Evolutionary conservation across 2,888 invertebrate species (phyloP).

Genomic region (Zootermopsis nevadensis): DNA sequence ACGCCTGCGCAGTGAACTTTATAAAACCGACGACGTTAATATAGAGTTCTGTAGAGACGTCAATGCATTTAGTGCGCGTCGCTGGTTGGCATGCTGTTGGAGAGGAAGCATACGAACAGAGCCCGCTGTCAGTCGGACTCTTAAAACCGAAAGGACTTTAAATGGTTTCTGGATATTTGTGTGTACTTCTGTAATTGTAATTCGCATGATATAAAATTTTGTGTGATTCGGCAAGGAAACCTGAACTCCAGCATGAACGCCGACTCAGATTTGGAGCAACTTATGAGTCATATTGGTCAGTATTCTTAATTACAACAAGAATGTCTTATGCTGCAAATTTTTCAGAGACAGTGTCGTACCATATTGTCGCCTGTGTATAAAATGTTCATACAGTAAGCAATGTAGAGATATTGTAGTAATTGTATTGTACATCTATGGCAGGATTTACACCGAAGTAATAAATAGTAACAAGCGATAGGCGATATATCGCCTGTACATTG

Average conservation of each 20-base stretch:
- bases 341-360: too few species aligned
- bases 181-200: background rate
- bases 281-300: slow-evolving; percentile 76
- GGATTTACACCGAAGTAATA: too few species aligned
- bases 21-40: background rate
- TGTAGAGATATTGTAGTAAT: too few species aligned
- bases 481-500: too few species aligned
- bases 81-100: background rate
- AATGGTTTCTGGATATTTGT: too few species aligned
- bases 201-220: background rate
- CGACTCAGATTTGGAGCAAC: slow-evolving; percentile 68
- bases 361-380: too few species aligned
- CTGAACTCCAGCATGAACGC: slow-evolving; percentile 5
- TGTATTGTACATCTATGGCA: too few species aligned
- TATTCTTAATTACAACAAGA: slow-evolving; percentile 23
- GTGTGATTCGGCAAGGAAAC: background rate
- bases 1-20: background rate
- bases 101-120: background rate
- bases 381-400: background rate
- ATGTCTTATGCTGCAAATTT: too few species aligned
- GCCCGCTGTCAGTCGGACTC: background rate
- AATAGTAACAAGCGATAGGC: too few species aligned
- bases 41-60: background rate
- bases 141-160: too few species aligned
- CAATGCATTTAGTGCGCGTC: background rate